Conservation (phyloP, 2,113 vertebrate species). For the Nothobranchius kuhntae region DNA sequence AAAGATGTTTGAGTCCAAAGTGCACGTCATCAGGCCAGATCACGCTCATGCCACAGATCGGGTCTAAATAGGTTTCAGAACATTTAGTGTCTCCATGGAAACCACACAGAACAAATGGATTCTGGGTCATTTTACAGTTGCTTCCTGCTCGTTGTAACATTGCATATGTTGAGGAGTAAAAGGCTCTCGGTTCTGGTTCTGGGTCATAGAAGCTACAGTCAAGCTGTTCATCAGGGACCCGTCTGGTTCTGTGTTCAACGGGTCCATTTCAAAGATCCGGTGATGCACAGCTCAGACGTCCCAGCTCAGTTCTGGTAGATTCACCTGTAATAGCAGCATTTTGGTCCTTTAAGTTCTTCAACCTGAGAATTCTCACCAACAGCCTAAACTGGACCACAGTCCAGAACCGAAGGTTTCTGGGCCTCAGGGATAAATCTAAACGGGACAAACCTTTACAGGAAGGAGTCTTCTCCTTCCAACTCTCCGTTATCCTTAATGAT, state of each 20-base stretch:
- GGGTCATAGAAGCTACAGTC: neutral
- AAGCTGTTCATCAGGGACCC: neutral
- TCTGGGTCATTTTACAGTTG: constrained; percentile 57
- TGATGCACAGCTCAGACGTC: neutral
- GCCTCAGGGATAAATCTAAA: too few relatives aligned
- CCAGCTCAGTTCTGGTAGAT: neutral
- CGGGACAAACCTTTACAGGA: too few relatives aligned
- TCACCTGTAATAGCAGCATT: neutral
- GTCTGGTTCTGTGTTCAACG: constrained; percentile 1
- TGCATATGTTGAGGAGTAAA: constrained; percentile 80
- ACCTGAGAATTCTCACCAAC: neutral
- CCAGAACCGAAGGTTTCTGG: neutral
- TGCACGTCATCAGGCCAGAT: neutral
- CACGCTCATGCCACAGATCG: too few relatives aligned
- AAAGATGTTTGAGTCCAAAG: neutral
- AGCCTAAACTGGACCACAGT: neutral
- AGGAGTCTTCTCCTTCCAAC: too few relatives aligned
- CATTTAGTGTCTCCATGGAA: constrained; percentile 30
- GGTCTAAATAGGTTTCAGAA: constrained; percentile 44
- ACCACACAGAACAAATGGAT: constrained; percentile 45
- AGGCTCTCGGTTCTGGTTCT: constrained; percentile 56
- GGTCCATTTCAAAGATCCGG: neutral
- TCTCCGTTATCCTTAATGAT: too few relatives aligned
- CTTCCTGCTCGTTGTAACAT: constrained; percentile 72
- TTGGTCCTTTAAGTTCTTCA: neutral